Percentiles rank a stretch among this genome's conserved stretches.
Conservation (phyloP, 2,113 vertebrate species). For the Atlantisia rogersi region DNA sequence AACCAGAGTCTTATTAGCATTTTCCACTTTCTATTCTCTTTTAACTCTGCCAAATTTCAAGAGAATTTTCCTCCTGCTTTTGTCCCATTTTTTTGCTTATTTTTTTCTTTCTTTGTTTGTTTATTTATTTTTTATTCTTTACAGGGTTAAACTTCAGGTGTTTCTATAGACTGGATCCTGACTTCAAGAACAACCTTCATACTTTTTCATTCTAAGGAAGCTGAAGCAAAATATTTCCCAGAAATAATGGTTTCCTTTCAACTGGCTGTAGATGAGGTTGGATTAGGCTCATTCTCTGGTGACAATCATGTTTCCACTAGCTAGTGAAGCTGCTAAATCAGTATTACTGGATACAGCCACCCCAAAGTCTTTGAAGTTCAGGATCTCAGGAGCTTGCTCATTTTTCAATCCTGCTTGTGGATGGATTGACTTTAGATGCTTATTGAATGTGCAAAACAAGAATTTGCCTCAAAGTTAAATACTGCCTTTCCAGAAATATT, state of each 20-base stretch:
- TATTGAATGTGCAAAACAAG: background rate
- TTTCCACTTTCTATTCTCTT: background rate
- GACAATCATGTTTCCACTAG: background rate
- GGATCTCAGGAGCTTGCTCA: background rate
- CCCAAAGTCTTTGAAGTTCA: background rate
- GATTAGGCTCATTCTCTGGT: background rate
- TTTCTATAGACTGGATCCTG: background rate
- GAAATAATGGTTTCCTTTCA: background rate
- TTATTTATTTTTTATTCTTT: background rate
- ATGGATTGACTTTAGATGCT: background rate
- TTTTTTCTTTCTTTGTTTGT: background rate
- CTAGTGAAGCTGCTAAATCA: background rate
- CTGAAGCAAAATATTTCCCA: background rate
- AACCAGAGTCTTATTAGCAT: background rate
- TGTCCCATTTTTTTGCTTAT: background rate
- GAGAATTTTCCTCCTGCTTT: background rate
- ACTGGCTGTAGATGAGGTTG: background rate
- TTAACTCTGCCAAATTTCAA: background rate
- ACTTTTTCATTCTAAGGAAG: background rate
- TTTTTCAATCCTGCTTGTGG: background rate
- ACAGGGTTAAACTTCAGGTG: background rate
- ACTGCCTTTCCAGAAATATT: background rate
- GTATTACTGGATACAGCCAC: background rate
- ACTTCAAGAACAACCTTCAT: background rate
- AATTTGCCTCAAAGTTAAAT: background rate